Evolutionary conservation across 2,113 vertebrate genomes (phyloP).

Genomic region (Callospermophilus lateralis): DNA sequence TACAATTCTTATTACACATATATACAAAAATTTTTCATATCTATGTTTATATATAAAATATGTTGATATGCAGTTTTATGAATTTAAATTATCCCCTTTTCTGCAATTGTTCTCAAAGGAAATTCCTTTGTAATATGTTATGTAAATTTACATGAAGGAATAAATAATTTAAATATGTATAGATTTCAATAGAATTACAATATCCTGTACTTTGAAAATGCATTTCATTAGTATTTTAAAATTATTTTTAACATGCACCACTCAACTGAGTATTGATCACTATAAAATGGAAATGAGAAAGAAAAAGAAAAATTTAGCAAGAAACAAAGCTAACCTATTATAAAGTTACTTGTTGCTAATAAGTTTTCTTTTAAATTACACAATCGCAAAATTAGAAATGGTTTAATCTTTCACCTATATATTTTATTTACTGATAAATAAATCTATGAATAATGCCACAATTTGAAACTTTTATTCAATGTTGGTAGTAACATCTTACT

Average conservation of each 20-base stretch:
- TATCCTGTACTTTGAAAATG: neutral
- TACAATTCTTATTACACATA: no score
- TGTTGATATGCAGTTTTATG: neutral
- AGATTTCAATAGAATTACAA: neutral
- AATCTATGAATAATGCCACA: neutral
- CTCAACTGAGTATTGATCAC: neutral
- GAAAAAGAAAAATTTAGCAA: neutral
- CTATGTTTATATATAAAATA: no score
- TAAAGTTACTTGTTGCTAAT: neutral
- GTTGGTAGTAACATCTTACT: neutral
- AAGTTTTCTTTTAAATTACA: neutral
- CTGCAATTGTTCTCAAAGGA: neutral
- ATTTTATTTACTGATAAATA: neutral
- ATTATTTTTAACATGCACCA: neutral
- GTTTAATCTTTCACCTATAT: neutral
- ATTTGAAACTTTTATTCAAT: neutral
- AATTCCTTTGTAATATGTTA: neutral
- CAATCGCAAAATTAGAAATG: neutral
- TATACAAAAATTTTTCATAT: no score
- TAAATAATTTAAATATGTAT: neutral
- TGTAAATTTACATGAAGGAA: neutral
- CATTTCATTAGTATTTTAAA: neutral
- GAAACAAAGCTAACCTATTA: neutral
- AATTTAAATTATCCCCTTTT: neutral
- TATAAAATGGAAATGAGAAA: neutral